Conservation (phyloP, 2,797 vertebrate species). For the Phalanger gymnotis region DNA sequence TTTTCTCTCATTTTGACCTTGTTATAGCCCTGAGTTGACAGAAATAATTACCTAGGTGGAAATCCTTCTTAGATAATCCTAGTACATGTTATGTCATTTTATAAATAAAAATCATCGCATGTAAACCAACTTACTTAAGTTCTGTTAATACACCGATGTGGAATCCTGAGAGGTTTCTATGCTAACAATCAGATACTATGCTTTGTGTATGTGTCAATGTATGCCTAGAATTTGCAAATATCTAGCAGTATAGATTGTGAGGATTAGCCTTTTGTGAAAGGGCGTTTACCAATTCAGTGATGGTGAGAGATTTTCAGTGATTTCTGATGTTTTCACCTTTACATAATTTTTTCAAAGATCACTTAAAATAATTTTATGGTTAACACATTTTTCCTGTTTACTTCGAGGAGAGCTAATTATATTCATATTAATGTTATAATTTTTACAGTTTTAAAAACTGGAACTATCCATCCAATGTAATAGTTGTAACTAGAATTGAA, state of each 20-base stretch:
- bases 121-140: conserved; percentile 25
- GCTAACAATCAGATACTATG: neutral
- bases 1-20: conserved; percentile 36
- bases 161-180: neutral
- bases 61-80: conserved; percentile 34
- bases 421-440: conserved; percentile 14
- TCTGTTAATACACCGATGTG: neutral
- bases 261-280: conserved; percentile 47
- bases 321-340: conserved; percentile 41
- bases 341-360: conserved; percentile 16
- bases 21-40: conserved; percentile 1
- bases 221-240: conserved; percentile 36
- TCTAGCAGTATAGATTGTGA: conserved; percentile 17
- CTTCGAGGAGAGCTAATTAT: conserved; percentile 28
- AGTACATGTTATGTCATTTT: conserved; percentile 49
- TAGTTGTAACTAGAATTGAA: conserved; percentile 33
- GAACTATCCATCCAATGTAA: neutral
- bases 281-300: neutral
- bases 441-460: conserved; percentile 46
- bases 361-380: conserved; percentile 28
- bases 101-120: conserved; percentile 46
- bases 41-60: conserved; percentile 49
- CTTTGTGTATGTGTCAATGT: conserved; percentile 6
- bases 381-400: conserved; percentile 36
- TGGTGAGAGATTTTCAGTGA: conserved; percentile 13